phyloP scores from a whole-genome alignment of 2,797 vertebrate species.

The Buphagus erythrorhynchus region DNA sequence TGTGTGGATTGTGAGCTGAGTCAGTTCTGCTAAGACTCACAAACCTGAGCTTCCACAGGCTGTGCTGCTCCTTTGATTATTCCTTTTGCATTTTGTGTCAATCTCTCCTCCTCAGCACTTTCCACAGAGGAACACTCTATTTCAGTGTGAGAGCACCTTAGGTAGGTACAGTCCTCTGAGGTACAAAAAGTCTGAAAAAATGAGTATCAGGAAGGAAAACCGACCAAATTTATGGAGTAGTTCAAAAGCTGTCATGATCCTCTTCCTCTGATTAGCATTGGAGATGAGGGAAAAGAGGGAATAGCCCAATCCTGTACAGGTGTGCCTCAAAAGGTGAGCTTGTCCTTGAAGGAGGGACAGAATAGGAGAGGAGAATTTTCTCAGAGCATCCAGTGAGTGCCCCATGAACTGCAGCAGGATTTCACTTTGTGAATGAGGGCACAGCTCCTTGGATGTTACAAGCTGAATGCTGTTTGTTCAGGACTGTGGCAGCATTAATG shows the following conservation, averaged over 20 bases:
- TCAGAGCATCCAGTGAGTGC: not conserved
- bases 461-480: not conserved
- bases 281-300: not conserved
- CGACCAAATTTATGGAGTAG: accelerated
- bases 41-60: not conserved
- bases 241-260: not conserved
- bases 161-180: not conserved
- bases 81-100: not conserved
- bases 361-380: not conserved
- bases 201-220: not conserved
- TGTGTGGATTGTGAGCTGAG: not conserved
- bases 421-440: not conserved
- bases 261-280: not conserved
- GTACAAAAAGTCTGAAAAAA: not conserved
- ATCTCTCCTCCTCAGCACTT: not conserved
- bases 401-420: not conserved
- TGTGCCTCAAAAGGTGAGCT: not conserved
- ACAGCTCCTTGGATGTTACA: not conserved
- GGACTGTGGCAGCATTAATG: not conserved
- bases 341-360: not conserved
- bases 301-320: not conserved
- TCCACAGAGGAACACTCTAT: not conserved
- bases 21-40: not conserved
- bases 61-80: not conserved
- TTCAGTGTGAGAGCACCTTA: not conserved